phyloP scores from a whole-genome alignment of 1,140 invertebrate species.

The Anthonomus grandis region DNA sequence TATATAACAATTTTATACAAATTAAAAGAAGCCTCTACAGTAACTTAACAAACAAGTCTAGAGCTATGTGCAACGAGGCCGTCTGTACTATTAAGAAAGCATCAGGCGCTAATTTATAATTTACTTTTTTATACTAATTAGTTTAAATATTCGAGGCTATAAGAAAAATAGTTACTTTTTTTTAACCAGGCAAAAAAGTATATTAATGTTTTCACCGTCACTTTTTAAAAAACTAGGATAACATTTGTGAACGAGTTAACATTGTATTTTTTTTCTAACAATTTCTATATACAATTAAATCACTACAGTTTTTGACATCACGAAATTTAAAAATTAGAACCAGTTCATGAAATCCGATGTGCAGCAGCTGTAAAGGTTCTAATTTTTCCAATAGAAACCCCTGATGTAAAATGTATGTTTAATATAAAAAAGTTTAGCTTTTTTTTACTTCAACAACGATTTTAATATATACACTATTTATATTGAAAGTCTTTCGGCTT shows the following conservation, averaged over 20 bases:
- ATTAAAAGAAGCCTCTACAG: constrained; percentile 45
- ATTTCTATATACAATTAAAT: constrained; percentile 25
- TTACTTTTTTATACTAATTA: too few species aligned
- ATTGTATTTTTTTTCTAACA: constrained; percentile 21
- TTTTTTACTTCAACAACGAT: background rate
- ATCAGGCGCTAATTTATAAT: constrained; percentile 38
- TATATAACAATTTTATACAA: constrained; percentile 36
- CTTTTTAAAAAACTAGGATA: constrained; percentile 23
- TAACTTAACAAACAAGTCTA: constrained; percentile 45
- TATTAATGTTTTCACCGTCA: constrained; percentile 7
- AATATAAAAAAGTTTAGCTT: constrained; percentile 14
- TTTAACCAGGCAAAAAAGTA: constrained; percentile 24
- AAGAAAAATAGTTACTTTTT: constrained; percentile 14
- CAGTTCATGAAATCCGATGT: background rate
- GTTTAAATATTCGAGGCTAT: constrained; percentile 22
- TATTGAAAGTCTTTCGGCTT: constrained; percentile 6
- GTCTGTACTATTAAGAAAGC: constrained; percentile 35
- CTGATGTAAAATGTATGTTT: constrained; percentile 7
- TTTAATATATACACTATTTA: constrained; percentile 24
- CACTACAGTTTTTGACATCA: constrained; percentile 19
- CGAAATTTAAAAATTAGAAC: constrained; percentile 9
- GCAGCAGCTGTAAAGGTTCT: background rate
- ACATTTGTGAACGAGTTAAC: constrained; percentile 18
- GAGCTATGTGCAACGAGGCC: constrained; percentile 45
- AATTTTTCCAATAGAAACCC: background rate